phyloP scores from a whole-genome alignment of 92 coral and sea anemone genomes.

The Diadumene lineata region DNA sequence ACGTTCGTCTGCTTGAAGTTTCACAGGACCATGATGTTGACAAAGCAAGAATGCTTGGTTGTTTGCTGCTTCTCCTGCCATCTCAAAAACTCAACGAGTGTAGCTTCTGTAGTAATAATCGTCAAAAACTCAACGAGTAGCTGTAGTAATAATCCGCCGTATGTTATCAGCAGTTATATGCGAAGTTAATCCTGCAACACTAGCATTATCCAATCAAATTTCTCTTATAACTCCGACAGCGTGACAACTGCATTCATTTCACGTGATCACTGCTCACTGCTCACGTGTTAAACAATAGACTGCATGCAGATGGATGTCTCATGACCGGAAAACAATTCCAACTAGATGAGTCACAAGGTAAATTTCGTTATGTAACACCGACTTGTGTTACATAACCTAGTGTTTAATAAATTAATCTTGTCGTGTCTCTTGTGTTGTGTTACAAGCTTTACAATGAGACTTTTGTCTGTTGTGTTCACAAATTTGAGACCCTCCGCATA shows the following conservation, averaged over 20 bases:
- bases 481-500: slow-evolving; percentile 46
- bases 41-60: too few relatives aligned
- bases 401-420: slow-evolving; percentile 2
- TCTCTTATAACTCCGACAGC: slow-evolving; percentile 28
- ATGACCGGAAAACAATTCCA: not conserved
- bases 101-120: slow-evolving; percentile 12
- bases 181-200: slow-evolving; percentile 23
- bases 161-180: slow-evolving; percentile 12
- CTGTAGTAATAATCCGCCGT: slow-evolving; percentile 25
- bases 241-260: slow-evolving; percentile 19
- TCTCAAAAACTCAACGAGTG: slow-evolving; percentile 9
- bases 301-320: not conserved
- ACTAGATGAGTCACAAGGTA: not conserved
- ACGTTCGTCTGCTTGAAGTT: not conserved
- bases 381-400: not conserved
- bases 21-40: slow-evolving; percentile 1
- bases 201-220: slow-evolving; percentile 31
- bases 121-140: slow-evolving; percentile 7
- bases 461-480: slow-evolving; percentile 53
- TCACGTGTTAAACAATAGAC: not conserved
- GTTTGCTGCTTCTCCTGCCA: not conserved
- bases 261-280: slow-evolving; percentile 19
- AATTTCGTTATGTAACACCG: not conserved
- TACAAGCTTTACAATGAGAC: slow-evolving; percentile 39
- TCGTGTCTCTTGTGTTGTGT: slow-evolving; percentile 20